Percentiles rank a stretch among this genome's conserved stretches.
phyloP scores from a whole-genome alignment of 2,888 invertebrate genomes.

The Chesias legatella region DNA sequence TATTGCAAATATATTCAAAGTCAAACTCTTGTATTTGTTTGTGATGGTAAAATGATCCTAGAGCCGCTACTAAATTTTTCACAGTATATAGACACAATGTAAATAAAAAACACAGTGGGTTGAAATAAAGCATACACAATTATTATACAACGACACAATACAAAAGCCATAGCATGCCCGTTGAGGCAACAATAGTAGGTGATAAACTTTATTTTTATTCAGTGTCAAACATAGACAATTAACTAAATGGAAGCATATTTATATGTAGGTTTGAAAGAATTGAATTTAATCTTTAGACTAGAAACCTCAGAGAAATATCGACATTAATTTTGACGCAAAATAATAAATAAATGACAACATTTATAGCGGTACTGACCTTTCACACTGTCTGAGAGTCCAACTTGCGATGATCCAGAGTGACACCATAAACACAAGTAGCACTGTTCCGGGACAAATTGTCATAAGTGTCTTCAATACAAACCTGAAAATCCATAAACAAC shows the following conservation, averaged over 20 bases:
- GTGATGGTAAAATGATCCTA: conserved; percentile 66
- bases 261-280: conserved; percentile 38
- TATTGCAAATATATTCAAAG: conserved; percentile 70
- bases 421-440: conserved; percentile 99
- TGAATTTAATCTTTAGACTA: too few species aligned
- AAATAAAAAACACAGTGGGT: conserved; percentile 63
- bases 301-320: too few species aligned
- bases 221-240: conserved; percentile 43
- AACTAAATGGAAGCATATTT: conserved; percentile 58
- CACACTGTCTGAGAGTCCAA: conserved; percentile 99
- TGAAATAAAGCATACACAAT: conserved; percentile 55
- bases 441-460: conserved; percentile 99
- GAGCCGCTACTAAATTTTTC: conserved; percentile 57
- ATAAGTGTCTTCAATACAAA: conserved; percentile 98
- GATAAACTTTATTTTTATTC: conserved; percentile 43
- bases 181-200: conserved; percentile 61
- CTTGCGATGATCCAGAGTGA: conserved; percentile 99
- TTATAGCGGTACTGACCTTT: conserved; percentile 87
- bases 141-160: conserved; percentile 71
- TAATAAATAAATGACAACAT: conserved; percentile 36
- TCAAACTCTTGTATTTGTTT: conserved; percentile 75
- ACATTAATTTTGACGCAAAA: conserved; percentile 34
- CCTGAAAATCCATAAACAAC: conserved; percentile 54
- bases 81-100: conserved; percentile 46
- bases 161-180: conserved; percentile 74